These are phyloP conservation scores for Drosophila suzukii DNA, from an alignment of 1,140 invertebrate species.

Conservation along the genomic window DNA sequence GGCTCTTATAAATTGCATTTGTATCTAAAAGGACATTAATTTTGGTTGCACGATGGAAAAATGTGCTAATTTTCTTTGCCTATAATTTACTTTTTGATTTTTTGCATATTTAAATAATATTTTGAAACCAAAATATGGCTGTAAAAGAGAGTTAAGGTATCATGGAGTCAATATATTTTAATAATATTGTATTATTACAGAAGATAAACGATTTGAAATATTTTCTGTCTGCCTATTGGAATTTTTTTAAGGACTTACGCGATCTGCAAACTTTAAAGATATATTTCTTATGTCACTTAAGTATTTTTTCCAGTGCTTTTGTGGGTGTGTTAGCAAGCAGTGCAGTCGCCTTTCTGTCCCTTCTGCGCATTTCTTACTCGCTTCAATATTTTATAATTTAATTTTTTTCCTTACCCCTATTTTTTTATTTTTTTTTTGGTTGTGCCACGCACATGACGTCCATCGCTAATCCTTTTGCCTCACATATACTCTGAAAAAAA, in stretches of 20 bases:
- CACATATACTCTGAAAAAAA: conserved; percentile 30
- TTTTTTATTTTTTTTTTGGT: conserved; percentile 24
- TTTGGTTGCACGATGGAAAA: conserved; percentile 27
- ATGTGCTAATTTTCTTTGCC: not conserved
- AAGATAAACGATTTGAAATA: too few species aligned
- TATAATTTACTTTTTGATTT: not conserved
- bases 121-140: not conserved
- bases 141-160: too few species aligned
- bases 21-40: conserved; percentile 78
- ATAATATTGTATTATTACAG: too few species aligned
- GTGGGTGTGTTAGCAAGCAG: conserved; percentile 1
- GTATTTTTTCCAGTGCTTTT: conserved; percentile 1
- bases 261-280: too few species aligned
- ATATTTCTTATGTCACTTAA: not conserved
- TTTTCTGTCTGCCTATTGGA: too few species aligned
- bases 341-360: conserved; percentile 11
- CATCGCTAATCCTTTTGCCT: conserved; percentile 73
- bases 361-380: conserved; percentile 72
- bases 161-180: too few species aligned
- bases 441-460: conserved; percentile 70
- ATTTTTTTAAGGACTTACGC: too few species aligned
- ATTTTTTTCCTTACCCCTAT: conserved; percentile 48
- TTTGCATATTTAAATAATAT: not conserved
- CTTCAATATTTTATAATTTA: conserved; percentile 82
- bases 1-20: conserved; percentile 75